phyloP scores from a whole-genome alignment of 2,113 vertebrate genomes.

The Callipepla californica region DNA sequence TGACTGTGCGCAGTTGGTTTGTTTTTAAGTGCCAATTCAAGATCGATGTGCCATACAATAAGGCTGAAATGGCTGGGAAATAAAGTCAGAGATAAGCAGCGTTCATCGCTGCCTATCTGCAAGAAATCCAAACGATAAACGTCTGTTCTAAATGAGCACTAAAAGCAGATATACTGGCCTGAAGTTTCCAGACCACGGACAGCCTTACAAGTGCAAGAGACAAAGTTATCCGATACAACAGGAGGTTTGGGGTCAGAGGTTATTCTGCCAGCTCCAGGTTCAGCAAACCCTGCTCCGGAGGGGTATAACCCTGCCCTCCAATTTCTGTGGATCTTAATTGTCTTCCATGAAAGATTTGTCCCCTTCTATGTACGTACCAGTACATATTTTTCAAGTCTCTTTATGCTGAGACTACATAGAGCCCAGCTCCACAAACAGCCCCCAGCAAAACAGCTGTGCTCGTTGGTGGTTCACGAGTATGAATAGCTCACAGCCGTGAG shows the following conservation, averaged over 20 bases:
- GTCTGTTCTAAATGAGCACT: not conserved
- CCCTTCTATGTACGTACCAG: no score
- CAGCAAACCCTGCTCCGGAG: not conserved
- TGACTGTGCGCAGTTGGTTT: not conserved
- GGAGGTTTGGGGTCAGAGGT: conserved; percentile 35
- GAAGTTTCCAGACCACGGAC: not conserved
- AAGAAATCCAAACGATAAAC: not conserved
- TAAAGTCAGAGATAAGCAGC: conserved; percentile 25
- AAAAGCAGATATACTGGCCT: not conserved
- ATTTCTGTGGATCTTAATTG: not conserved
- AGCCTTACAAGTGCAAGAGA: not conserved
- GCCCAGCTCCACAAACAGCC: not conserved
- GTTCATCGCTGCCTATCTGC: not conserved
- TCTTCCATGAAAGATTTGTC: not conserved
- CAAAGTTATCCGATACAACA: not conserved
- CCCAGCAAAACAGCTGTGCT: not conserved
- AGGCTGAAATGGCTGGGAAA: not conserved
- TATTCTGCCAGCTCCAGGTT: conserved; percentile 65
- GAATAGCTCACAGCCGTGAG: not conserved
- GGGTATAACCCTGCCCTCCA: not conserved
- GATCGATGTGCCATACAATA: not conserved
- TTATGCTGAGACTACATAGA: rapidly evolving
- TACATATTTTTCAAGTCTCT: not conserved
- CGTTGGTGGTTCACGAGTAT: not conserved
- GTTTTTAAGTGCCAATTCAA: not conserved